A percentile compares a stretch with the other conserved stretches of the same genome.
These are phyloP conservation scores for Labrus mixtus DNA, from an alignment of 2,113 vertebrate species.

Conservation along the genomic window DNA sequence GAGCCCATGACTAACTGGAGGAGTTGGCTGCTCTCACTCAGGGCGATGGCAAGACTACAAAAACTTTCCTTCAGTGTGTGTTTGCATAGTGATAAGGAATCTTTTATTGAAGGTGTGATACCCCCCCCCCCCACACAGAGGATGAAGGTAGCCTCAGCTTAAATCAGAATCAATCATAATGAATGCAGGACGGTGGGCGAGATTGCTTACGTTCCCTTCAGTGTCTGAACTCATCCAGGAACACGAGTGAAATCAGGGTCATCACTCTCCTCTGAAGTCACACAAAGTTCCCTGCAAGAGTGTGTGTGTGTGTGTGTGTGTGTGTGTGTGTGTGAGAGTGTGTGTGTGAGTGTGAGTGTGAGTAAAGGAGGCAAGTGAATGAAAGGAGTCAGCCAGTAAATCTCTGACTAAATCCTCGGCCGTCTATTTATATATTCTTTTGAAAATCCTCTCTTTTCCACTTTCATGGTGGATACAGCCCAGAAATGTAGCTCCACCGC, in stretches of 20 bases:
- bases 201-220: constrained; percentile 35
- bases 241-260: constrained; percentile 60
- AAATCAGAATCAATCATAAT: constrained; percentile 23
- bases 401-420: constrained; percentile 45
- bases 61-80: constrained; percentile 54
- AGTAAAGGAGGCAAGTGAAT: constrained; percentile 36
- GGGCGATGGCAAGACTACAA: constrained; percentile 43
- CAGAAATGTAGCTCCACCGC: constrained; percentile 1
- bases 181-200: constrained; percentile 32
- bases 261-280: constrained; percentile 27
- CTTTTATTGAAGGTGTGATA: constrained; percentile 53
- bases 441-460: constrained; percentile 47
- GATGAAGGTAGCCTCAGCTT: constrained; percentile 15
- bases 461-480: constrained; percentile 22
- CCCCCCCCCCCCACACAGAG: constrained; percentile 8
- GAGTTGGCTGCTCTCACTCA: constrained; percentile 36
- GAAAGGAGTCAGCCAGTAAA: constrained; percentile 41
- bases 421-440: constrained; percentile 55
- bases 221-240: constrained; percentile 48
- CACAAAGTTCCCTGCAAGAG: constrained; percentile 16
- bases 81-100: constrained; percentile 64
- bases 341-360: not conserved
- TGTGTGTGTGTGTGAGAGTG: constrained; percentile 9
- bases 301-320: constrained; percentile 7
- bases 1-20: constrained; percentile 67